Percentiles rank a stretch among this genome's conserved stretches.
Conservation (phyloP, 2,888 invertebrate genomes). For the Trichogramma evanescens region DNA sequence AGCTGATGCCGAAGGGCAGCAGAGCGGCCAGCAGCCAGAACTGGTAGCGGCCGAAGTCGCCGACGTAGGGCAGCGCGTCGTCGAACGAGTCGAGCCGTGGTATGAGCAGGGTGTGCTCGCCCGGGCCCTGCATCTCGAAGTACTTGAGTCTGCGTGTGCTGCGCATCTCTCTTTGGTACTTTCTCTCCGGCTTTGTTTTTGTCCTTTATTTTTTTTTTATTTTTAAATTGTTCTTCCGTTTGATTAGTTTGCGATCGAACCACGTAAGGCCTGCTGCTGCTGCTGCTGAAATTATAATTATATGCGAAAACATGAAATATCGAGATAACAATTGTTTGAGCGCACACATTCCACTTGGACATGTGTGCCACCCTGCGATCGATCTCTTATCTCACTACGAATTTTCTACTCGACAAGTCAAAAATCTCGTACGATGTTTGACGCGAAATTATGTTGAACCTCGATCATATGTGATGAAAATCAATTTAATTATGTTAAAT, state of each 20-base stretch:
- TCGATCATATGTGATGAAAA: too few relatives aligned
- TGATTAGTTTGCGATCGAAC: too few relatives aligned
- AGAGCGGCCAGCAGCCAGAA: constrained; percentile 46
- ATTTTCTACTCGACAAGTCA: too few relatives aligned
- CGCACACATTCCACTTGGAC: too few relatives aligned
- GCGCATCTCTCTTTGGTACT: background rate
- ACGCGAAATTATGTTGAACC: too few relatives aligned
- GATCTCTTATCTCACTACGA: too few relatives aligned
- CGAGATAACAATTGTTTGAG: too few relatives aligned
- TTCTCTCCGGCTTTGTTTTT: background rate
- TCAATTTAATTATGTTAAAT: too few relatives aligned
- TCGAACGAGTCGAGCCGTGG: constrained; percentile 46
- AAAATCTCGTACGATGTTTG: too few relatives aligned
- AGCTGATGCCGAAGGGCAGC: constrained; percentile 49
- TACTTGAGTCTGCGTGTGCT: constrained; percentile 2
- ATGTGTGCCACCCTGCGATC: too few relatives aligned
- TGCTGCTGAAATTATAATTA: background rate
- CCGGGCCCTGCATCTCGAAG: constrained; percentile 24
- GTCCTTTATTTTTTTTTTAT: background rate
- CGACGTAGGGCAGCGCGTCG: constrained; percentile 48
- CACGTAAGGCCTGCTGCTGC: background rate
- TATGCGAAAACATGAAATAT: too few relatives aligned
- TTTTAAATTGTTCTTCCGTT: too few relatives aligned
- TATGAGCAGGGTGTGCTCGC: constrained; percentile 33
- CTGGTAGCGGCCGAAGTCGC: constrained; percentile 51